Conservation (phyloP, 2,113 vertebrate genomes). For the Myotis yumanensis region DNA sequence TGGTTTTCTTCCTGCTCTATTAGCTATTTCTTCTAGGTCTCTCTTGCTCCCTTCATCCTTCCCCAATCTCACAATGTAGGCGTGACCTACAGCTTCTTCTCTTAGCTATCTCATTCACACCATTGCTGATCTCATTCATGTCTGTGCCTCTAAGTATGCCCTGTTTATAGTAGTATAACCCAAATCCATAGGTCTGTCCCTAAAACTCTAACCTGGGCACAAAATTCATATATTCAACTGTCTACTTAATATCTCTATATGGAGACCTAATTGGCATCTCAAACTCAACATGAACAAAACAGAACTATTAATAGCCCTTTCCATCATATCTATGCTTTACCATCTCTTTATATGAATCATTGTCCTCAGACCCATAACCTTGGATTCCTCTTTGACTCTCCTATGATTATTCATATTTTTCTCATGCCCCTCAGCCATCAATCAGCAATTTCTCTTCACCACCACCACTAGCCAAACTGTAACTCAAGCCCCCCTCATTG, state of each 20-base stretch:
- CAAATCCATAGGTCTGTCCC: not conserved
- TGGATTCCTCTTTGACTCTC: not conserved
- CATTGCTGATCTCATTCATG: not conserved
- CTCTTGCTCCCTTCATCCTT: not conserved
- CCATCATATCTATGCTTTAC: not conserved
- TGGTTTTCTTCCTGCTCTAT: not conserved
- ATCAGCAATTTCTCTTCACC: not conserved
- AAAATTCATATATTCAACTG: not conserved
- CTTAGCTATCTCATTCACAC: not conserved
- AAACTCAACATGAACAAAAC: not conserved
- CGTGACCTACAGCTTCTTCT: not conserved
- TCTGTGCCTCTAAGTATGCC: not conserved
- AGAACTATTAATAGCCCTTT: not conserved
- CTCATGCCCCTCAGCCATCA: not conserved
- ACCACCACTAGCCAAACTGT: not conserved
- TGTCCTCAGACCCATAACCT: not conserved
- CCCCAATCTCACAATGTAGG: not conserved
- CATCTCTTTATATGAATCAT: not conserved
- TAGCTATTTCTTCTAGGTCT: not conserved
- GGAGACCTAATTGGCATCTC: not conserved
- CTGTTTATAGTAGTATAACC: not conserved
- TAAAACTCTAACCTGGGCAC: not conserved
- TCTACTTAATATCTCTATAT: not conserved
- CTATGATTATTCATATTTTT: not conserved
- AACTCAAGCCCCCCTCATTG: not conserved